Evolutionary conservation across 2,797 vertebrate genomes (phyloP).

Genomic region (Morus bassanus): DNA sequence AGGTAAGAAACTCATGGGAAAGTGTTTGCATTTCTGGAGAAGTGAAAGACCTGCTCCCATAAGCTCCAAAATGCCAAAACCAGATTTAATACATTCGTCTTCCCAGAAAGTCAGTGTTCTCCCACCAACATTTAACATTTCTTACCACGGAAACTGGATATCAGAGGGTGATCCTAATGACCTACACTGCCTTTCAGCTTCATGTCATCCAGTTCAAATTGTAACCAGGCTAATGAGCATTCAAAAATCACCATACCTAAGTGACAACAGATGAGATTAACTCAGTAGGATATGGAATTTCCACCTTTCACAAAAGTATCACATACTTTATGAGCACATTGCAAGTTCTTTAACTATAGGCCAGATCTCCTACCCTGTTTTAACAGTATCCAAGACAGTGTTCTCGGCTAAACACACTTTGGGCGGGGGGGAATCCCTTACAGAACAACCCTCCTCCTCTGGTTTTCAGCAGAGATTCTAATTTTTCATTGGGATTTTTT

Average conservation of each 20-base stretch:
- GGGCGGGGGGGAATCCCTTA: not conserved
- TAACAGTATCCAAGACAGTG: not conserved
- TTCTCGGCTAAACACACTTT: not conserved
- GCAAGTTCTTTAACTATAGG: not conserved
- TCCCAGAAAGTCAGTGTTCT: not conserved
- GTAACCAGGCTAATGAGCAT: not conserved
- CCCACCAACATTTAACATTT: not conserved
- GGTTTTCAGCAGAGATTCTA: not conserved
- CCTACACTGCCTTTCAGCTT: not conserved
- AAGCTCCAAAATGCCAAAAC: not conserved
- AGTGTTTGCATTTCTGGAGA: not conserved
- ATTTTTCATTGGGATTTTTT: fast-evolving
- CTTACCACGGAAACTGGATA: not conserved
- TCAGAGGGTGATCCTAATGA: not conserved
- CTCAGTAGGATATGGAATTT: not conserved
- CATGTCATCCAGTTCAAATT: not conserved
- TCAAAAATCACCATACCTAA: not conserved
- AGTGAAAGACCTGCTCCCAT: not conserved
- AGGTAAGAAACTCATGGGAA: not conserved
- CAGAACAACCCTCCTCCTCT: fast-evolving
- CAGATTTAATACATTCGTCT: not conserved
- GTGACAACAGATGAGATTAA: not conserved
- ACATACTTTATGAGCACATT: not conserved
- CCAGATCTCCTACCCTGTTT: not conserved
- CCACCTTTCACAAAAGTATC: not conserved